Conservation (phyloP, 2,797 vertebrate genomes). For the Danio kyathit region DNA sequence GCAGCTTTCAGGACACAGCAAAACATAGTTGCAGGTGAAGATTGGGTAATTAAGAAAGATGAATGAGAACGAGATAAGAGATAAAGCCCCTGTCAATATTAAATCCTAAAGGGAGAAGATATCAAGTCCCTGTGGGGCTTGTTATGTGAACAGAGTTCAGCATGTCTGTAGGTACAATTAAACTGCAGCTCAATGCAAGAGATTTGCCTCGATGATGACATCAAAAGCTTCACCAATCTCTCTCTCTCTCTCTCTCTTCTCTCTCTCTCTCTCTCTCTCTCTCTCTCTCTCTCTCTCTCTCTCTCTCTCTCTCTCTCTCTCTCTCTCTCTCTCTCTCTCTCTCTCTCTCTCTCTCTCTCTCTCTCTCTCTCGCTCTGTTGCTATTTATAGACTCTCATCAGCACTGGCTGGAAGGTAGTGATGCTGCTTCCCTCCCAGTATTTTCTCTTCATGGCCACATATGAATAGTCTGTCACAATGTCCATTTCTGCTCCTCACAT, state of each 20-base stretch:
- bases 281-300: not conserved
- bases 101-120: not conserved
- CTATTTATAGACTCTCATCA: constrained; percentile 77
- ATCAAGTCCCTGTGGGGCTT: not conserved
- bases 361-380: constrained; percentile 41
- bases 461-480: constrained; percentile 46
- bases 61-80: constrained; percentile 9
- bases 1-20: not conserved
- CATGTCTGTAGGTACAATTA: constrained; percentile 10
- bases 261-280: constrained; percentile 6
- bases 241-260: not conserved
- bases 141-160: not conserved
- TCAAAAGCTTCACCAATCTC: constrained; percentile 56
- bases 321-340: too few species aligned
- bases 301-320: constrained; percentile 23
- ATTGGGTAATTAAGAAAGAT: constrained; percentile 10
- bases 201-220: constrained; percentile 44
- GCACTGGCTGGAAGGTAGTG: constrained; percentile 41
- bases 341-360: not conserved
- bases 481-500: constrained; percentile 29
- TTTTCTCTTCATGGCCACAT: constrained; percentile 49
- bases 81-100: constrained; percentile 22
- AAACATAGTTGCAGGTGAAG: not conserved
- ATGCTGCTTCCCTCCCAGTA: constrained; percentile 32
- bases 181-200: constrained; percentile 14